Base-by-base conservation (phyloP, 2,888 invertebrate genomes). In the Coelinius sp. region DNA sequence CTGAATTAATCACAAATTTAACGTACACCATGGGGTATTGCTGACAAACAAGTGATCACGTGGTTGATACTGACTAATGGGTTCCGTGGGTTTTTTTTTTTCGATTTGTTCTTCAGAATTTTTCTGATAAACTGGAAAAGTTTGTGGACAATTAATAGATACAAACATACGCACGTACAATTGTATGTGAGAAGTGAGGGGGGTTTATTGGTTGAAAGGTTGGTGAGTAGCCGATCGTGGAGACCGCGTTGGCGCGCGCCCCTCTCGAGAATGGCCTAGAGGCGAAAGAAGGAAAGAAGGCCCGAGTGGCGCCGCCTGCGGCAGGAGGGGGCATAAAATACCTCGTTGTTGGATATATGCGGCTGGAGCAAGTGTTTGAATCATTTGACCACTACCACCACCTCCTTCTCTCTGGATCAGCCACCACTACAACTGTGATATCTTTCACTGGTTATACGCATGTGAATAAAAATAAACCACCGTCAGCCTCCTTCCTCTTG, bases 271-370 rank as follows among this genome's bases (percentile, higher is more conserved):
- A 84, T 90, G 90, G 79, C 89, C 89, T 81, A 89, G 87, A 83
- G 90, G 90, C 83, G 90, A 77, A 89, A 90, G 88, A 81, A 90
- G 89, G 82, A 90, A 90, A 79, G 90, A 77, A 75, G 75, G 70
- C 75, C 72, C 62, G 72, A 74, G 86, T 86, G 84, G 86, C 85
- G 85, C 85, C 84, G 86, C 86, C 86, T 81, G 85, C 83, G 86
- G 86, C 86, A 78, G 81, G 82, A 79, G 80, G 87, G 85, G 77
- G 88, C 77, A 80, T 63, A 38, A 27, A 76, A 70, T 68, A 49
- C 41, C 66, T 64, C 70, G 68, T 65, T 68, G 46, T 68, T 73
- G 70, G n/a, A n/a, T n/a, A n/a, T 52, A 73, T 74, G 75, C 72
- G 75, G 73, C 63, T 69, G 80, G 79, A 78, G 79, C 84, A 82